Conservation (phyloP, 92 coral and sea anemone genomes). For the Epizoanthus fatuus region DNA sequence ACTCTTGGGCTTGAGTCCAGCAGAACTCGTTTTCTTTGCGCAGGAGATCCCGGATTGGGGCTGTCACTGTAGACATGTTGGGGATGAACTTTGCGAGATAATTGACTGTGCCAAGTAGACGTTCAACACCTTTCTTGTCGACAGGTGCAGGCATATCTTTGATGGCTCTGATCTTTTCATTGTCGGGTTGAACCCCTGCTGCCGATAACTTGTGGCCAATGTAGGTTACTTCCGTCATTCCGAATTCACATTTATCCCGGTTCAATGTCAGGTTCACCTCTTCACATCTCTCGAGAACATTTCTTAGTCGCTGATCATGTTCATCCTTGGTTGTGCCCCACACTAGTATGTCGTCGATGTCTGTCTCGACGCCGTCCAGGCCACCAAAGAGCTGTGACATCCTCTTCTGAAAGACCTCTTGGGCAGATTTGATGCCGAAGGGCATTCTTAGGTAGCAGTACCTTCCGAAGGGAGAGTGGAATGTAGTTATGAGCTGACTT, state of each 20-base stretch:
- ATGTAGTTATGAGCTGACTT: slow-evolving; percentile 28
- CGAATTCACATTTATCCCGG: neutral
- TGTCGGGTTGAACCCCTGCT: neutral
- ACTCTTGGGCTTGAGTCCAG: slow-evolving; percentile 24
- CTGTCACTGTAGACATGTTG: neutral
- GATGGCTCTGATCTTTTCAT: slow-evolving; percentile 30
- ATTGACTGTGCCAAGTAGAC: neutral
- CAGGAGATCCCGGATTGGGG: slow-evolving; percentile 22
- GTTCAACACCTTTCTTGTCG: slow-evolving; percentile 18
- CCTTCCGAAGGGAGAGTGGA: slow-evolving; percentile 25
- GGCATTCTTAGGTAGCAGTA: slow-evolving; percentile 46
- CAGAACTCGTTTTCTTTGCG: slow-evolving; percentile 15
- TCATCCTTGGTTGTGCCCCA: slow-evolving; percentile 37
- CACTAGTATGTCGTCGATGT: slow-evolving; percentile 51
- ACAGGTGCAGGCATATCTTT: slow-evolving; percentile 27
- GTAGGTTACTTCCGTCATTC: slow-evolving; percentile 8
- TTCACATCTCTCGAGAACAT: slow-evolving; percentile 24
- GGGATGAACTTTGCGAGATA: slow-evolving; percentile 7
- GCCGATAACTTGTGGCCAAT: slow-evolving; percentile 13
- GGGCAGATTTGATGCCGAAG: slow-evolving; percentile 22
- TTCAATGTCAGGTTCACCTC: slow-evolving; percentile 29
- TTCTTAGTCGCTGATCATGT: slow-evolving; percentile 40
- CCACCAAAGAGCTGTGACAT: slow-evolving; percentile 48
- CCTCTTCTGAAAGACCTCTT: slow-evolving; percentile 54
- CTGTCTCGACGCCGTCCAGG: slow-evolving; percentile 56